These are phyloP conservation scores for Tenthredo livida DNA, from an alignment of 2,888 invertebrate species.

Conservation along the genomic window DNA sequence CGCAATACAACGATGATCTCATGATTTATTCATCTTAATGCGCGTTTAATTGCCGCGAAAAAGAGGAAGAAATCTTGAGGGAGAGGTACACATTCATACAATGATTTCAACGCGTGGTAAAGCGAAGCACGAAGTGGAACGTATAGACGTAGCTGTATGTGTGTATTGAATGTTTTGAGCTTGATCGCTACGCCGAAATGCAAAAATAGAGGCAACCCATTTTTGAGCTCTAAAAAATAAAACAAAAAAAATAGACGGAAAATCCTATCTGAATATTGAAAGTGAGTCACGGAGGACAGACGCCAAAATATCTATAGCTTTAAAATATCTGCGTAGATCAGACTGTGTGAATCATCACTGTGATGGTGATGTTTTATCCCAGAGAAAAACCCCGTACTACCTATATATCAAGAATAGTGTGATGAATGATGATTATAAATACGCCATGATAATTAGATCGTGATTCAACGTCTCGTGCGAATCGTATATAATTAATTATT, in stretches of 20 bases:
- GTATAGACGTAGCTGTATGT: neutral
- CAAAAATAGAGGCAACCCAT: neutral
- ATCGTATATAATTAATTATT: neutral
- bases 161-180: neutral
- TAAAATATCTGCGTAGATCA: neutral
- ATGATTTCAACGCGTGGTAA: constrained; percentile 33
- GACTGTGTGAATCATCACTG: neutral
- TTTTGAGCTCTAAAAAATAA: neutral
- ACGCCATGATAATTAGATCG: neutral
- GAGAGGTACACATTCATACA: no score
- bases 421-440: neutral
- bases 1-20: neutral
- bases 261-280: neutral
- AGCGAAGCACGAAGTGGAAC: constrained; percentile 12
- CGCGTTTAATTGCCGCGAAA: neutral
- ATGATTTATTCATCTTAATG: constrained; percentile 12
- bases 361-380: neutral
- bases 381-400: neutral
- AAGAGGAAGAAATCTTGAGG: neutral
- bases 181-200: neutral
- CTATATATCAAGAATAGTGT: no score
- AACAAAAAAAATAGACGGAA: neutral
- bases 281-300: constrained; percentile 29
- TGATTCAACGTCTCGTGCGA: neutral
- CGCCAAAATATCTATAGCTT: neutral